Evolutionary conservation across 2,888 invertebrate genomes (phyloP).

Genomic region (Teleiodes luculella): DNA sequence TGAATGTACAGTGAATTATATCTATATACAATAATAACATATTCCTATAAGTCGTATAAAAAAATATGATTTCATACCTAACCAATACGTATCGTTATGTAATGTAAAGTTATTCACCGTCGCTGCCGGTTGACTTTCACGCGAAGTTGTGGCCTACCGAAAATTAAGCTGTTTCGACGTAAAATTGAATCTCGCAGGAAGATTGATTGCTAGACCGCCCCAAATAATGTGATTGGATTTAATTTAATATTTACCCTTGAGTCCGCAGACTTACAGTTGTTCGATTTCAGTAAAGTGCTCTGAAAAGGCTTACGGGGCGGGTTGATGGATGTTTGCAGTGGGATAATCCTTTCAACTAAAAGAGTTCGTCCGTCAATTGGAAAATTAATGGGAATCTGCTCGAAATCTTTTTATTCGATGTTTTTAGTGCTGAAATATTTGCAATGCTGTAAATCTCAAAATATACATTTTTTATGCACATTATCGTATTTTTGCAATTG

Average conservation of each 20-base stretch:
- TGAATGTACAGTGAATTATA: too few relatives aligned
- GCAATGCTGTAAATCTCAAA: neutral
- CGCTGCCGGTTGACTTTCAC: neutral
- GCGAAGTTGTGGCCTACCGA: neutral
- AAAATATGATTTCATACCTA: too few relatives aligned
- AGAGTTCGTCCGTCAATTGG: neutral
- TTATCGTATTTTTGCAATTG: too few relatives aligned
- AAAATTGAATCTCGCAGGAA: neutral
- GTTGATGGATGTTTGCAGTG: neutral
- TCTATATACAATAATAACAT: too few relatives aligned
- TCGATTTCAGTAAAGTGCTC: slow-evolving; percentile 1
- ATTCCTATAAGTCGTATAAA: too few relatives aligned
- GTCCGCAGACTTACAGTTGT: neutral
- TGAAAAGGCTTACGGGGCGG: neutral
- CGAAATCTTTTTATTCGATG: neutral
- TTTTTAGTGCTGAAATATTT: neutral
- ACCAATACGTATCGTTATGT: too few relatives aligned
- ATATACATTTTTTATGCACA: too few relatives aligned
- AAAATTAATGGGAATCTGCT: too few relatives aligned
- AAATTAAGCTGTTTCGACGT: neutral
- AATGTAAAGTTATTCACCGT: neutral
- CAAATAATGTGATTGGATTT: neutral
- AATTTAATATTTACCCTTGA: neutral
- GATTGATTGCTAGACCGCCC: neutral
- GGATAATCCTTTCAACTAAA: neutral